phyloP scores from a whole-genome alignment of 2,888 invertebrate genomes.

The Lissonota sp. region DNA sequence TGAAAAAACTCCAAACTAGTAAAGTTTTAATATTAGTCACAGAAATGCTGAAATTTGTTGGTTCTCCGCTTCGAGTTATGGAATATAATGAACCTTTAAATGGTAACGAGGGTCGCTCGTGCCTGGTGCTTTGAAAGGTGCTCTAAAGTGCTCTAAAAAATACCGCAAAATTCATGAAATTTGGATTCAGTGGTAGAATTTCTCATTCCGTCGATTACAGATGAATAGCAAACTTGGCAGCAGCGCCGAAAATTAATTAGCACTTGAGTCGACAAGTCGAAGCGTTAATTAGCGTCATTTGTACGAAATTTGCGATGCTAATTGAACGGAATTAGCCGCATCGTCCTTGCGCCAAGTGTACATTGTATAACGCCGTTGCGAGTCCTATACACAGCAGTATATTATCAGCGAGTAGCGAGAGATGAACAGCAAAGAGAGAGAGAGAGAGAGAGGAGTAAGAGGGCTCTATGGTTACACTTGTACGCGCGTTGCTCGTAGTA shows the following conservation, averaged over 20 bases:
- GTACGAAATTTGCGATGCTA: conserved; percentile 42
- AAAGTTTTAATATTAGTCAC: too few relatives aligned
- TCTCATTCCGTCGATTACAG: too few relatives aligned
- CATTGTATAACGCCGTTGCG: conserved; percentile 51
- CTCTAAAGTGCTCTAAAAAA: too few relatives aligned
- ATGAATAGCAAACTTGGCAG: not conserved
- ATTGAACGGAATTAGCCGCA: conserved; percentile 46
- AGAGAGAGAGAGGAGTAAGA: conserved; percentile 63
- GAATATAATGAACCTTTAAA: too few relatives aligned
- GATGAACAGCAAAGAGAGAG: conserved; percentile 37
- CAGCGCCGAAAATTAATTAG: not conserved
- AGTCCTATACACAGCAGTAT: conserved; percentile 58
- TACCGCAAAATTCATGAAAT: too few relatives aligned
- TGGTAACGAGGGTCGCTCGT: too few relatives aligned
- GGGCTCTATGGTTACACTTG: conserved; percentile 75
- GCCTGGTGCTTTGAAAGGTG: too few relatives aligned
- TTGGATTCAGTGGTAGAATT: too few relatives aligned
- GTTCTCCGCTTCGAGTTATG: too few relatives aligned
- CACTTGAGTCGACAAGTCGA: conserved; percentile 1
- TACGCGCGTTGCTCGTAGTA: conserved; percentile 77
- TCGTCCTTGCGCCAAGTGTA: conserved; percentile 3
- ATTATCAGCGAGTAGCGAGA: conserved; percentile 19
- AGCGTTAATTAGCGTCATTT: conserved; percentile 40
- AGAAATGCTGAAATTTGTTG: too few relatives aligned
- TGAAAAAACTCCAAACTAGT: too few relatives aligned